A percentile compares a stretch with the other conserved stretches of the same genome.
Conservation (phyloP, 30 jellyfish, hydroid and myxozoan genomes). For the Pelagia noctiluca region DNA sequence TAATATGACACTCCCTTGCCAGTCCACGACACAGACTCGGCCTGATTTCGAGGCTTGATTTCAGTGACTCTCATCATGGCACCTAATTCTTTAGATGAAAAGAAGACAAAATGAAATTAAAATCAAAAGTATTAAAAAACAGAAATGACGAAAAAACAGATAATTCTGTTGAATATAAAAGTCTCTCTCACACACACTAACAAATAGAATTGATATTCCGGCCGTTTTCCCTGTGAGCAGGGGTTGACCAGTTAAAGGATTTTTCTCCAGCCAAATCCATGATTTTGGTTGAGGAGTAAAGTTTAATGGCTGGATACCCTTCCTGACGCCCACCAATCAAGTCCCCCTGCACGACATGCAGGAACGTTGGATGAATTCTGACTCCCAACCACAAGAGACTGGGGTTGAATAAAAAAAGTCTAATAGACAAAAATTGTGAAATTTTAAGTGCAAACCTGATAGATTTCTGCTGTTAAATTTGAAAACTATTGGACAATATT, state of each 20-base stretch:
- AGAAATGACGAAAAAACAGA: not conserved
- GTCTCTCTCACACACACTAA: too few relatives aligned
- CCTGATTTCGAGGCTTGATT: constrained; percentile 86
- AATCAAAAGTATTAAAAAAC: not conserved
- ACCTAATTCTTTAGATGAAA: constrained; percentile 71
- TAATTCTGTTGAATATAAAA: too few relatives aligned
- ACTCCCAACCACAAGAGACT: not conserved
- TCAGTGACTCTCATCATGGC: constrained; percentile 96
- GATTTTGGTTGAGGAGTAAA: too few relatives aligned
- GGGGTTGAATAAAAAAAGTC: constrained; percentile 2
- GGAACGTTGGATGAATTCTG: too few relatives aligned
- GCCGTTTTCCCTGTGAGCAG: too few relatives aligned
- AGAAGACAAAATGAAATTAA: not conserved
- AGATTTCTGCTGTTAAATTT: constrained; percentile 87
- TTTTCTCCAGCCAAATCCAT: too few relatives aligned
- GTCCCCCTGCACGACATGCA: too few relatives aligned
- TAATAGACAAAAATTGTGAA: not conserved
- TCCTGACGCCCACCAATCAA: too few relatives aligned
- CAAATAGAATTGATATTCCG: too few relatives aligned
- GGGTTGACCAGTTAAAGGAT: too few relatives aligned
- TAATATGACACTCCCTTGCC: constrained; percentile 93
- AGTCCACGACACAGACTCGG: constrained; percentile 96
- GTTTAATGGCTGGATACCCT: too few relatives aligned
- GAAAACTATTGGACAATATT: constrained; percentile 89
- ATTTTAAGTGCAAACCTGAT: constrained; percentile 68